Evolutionary conservation across 2,113 vertebrate species (phyloP).

Genomic region (Grus americana): DNA sequence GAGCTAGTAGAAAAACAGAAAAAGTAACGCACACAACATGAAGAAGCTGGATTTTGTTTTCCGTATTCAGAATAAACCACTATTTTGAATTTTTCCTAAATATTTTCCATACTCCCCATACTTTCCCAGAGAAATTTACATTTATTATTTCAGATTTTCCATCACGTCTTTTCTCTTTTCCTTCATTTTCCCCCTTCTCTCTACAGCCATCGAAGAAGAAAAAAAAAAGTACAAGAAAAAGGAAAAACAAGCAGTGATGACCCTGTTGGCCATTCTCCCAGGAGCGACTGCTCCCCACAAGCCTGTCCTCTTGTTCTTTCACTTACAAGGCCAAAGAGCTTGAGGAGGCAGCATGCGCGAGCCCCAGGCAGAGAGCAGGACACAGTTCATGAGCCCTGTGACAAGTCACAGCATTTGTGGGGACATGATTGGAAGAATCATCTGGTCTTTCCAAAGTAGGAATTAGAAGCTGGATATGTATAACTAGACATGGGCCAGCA

Average conservation of each 20-base stretch:
- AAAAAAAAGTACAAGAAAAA: background rate
- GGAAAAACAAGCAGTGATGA: background rate
- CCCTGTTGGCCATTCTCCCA: background rate
- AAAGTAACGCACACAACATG: background rate
- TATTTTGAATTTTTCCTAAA: background rate
- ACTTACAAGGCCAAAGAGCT: background rate
- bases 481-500: background rate
- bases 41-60: background rate
- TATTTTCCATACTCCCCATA: background rate
- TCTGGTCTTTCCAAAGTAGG: background rate
- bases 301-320: background rate
- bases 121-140: background rate
- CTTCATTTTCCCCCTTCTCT: background rate
- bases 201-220: background rate
- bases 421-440: fast-evolving
- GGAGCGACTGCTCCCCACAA: background rate
- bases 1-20: background rate
- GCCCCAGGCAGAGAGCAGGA: background rate
- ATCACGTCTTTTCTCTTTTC: background rate
- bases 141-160: background rate
- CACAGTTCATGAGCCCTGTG: fast-evolving
- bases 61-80: background rate
- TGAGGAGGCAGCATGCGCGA: background rate
- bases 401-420: background rate
- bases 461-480: background rate